These are phyloP conservation scores for Stenolophus ochropezus DNA, from an alignment of 2,888 invertebrate species.

Conservation along the genomic window DNA sequence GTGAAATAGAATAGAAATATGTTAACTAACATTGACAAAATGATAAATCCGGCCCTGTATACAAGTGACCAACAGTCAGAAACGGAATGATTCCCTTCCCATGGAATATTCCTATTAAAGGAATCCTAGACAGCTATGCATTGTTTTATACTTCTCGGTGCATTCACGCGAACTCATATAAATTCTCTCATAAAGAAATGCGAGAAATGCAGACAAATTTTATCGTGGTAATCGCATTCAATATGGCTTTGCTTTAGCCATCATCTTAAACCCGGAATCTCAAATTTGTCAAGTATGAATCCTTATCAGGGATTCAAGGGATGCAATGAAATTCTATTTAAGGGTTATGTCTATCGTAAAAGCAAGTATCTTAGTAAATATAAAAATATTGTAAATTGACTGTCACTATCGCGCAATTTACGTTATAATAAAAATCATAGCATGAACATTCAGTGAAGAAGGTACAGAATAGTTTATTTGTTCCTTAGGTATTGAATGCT, in stretches of 20 bases:
- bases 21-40: too few species aligned
- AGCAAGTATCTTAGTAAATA: neutral
- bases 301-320: neutral
- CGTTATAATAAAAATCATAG: neutral
- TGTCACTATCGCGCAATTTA: neutral
- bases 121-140: neutral
- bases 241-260: neutral
- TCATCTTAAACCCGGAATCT: neutral
- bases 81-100: constrained; percentile 10
- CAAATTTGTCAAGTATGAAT: neutral
- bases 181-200: constrained; percentile 25
- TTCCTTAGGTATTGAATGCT: too few species aligned
- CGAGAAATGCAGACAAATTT: neutral
- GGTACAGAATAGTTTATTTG: too few species aligned
- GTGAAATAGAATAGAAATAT: too few species aligned
- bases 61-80: neutral
- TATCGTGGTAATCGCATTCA: constrained; percentile 14
- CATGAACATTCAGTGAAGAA: too few species aligned
- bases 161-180: constrained; percentile 10
- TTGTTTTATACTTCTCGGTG: constrained; percentile 22
- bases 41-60: too few species aligned
- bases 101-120: constrained; percentile 20
- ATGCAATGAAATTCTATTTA: neutral
- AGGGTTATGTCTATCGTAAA: neutral
- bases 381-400: constrained; percentile 28